Conservation (phyloP, 2,888 invertebrate species). For the Phrixothrix hirtus region DNA sequence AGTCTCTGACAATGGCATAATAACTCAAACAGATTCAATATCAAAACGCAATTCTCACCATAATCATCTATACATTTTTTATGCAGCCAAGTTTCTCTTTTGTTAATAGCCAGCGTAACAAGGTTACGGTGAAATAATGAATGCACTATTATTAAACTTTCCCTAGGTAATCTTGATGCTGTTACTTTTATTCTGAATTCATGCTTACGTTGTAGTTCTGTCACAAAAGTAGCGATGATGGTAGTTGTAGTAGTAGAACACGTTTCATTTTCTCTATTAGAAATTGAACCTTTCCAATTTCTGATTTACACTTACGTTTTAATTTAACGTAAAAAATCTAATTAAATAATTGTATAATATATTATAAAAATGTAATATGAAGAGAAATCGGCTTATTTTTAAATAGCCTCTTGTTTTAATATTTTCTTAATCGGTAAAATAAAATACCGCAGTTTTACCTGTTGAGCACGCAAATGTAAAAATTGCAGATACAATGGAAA, state of each 20-base stretch:
- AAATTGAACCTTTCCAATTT: conserved; percentile 28
- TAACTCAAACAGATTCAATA: conserved; percentile 22
- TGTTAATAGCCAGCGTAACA: conserved; percentile 51
- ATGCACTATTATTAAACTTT: conserved; percentile 53
- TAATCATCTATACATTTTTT: conserved; percentile 26
- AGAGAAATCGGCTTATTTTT: no score
- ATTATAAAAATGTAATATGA: no score
- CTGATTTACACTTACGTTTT: conserved; percentile 18
- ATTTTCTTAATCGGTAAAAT: no score
- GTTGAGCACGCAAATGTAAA: no score
- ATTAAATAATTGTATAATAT: no score
- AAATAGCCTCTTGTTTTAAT: no score
- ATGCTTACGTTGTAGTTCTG: conserved; percentile 29
- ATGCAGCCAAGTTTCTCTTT: conserved; percentile 46
- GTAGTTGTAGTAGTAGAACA: conserved; percentile 17
- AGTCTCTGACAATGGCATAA: conserved; percentile 20
- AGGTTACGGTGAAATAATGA: conserved; percentile 52
- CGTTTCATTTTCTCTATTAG: conserved; percentile 24
- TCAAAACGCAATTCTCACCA: conserved; percentile 26
- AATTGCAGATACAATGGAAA: no score
- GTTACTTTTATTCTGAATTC: conserved; percentile 29
- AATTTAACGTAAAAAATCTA: no score
- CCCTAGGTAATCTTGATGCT: conserved; percentile 45
- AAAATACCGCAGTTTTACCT: no score
- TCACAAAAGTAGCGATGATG: conserved; percentile 32